Evolutionary conservation across 2,797 vertebrate genomes (phyloP).

Genomic region (Emydoidea blandingii): DNA sequence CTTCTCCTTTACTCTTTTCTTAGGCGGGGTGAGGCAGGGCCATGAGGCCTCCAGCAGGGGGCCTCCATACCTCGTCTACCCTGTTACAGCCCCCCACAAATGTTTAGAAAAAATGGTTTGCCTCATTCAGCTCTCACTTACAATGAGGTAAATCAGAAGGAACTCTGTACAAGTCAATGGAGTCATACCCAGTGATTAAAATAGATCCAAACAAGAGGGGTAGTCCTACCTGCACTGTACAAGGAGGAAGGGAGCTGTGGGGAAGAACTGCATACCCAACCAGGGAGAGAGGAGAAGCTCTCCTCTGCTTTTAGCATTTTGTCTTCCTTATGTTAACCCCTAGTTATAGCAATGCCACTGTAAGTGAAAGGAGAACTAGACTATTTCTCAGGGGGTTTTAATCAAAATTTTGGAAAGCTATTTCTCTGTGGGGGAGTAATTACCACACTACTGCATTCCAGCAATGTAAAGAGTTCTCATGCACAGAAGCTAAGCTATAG

Average conservation of each 20-base stretch:
- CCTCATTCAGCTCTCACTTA: background rate
- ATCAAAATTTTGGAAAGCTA: conserved; percentile 41
- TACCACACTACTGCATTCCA: conserved; percentile 49
- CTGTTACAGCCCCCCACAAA: background rate
- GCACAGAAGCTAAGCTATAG: conserved; percentile 56
- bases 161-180: background rate
- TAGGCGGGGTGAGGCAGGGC: too few relatives aligned
- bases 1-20: too few relatives aligned
- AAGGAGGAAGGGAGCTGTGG: background rate
- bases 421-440: conserved; percentile 69
- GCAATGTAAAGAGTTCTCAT: conserved; percentile 57
- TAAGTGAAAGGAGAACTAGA: conserved; percentile 36
- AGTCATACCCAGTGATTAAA: background rate
- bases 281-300: conserved; percentile 16
- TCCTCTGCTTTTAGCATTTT: conserved; percentile 52
- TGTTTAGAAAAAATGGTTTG: background rate
- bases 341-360: conserved; percentile 60
- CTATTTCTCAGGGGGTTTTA: background rate
- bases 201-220: background rate
- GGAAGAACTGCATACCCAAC: background rate
- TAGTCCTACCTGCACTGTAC: background rate
- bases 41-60: too few relatives aligned
- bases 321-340: conserved; percentile 61
- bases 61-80: too few relatives aligned
- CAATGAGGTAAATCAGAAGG: background rate